These are phyloP conservation scores for Capromys pilorides DNA, from an alignment of 2,797 vertebrate species.

Conservation along the genomic window DNA sequence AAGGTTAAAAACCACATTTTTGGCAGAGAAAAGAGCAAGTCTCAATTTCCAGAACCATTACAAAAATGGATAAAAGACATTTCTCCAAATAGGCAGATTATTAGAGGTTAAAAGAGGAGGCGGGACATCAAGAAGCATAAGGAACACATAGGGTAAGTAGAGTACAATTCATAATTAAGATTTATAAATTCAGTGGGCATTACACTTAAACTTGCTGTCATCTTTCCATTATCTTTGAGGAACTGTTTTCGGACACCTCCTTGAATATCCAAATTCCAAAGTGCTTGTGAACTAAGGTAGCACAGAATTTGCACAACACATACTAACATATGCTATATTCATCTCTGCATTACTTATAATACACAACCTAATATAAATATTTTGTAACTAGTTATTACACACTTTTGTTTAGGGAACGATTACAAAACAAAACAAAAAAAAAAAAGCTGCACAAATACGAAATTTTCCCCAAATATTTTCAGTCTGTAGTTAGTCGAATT, in stretches of 20 bases:
- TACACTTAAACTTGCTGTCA: neutral
- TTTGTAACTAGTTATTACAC: neutral
- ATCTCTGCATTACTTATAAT: neutral
- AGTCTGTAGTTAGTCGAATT: neutral
- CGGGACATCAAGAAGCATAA: neutral
- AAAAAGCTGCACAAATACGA: neutral
- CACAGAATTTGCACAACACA: neutral
- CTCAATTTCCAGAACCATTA: neutral
- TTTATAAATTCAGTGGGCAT: neutral
- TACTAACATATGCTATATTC: neutral
- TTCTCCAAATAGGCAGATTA: neutral
- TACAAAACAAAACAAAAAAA: too few relatives aligned
- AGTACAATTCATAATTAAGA: neutral
- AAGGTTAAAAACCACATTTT: constrained; percentile 7
- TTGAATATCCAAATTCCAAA: neutral
- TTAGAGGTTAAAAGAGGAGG: neutral
- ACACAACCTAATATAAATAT: neutral
- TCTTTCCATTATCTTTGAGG: neutral
- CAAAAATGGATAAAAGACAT: neutral
- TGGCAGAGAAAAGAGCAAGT: neutral
- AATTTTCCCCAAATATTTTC: neutral
- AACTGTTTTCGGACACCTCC: neutral
- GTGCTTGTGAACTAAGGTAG: neutral
- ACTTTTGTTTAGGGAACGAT: neutral
- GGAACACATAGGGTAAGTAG: neutral